phyloP scores from a whole-genome alignment of 2,888 invertebrate species.

The Odiellus spinosus region DNA sequence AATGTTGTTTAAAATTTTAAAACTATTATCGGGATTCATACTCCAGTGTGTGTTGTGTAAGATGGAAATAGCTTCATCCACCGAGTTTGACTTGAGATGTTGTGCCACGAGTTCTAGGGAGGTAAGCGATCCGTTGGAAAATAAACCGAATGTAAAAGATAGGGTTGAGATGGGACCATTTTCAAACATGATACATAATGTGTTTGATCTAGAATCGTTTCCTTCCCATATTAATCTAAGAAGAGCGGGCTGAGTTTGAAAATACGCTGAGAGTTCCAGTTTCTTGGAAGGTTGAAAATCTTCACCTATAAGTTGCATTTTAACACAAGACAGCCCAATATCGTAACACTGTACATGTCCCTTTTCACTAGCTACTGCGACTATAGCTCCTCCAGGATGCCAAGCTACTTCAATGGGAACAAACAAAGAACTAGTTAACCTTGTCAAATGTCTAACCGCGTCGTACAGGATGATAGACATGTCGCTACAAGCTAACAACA shows the following conservation, averaged over 20 bases:
- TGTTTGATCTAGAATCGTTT: slow-evolving; percentile 6
- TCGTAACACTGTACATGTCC: slow-evolving; percentile 62
- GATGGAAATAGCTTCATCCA: slow-evolving; percentile 33
- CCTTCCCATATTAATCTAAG: slow-evolving; percentile 38
- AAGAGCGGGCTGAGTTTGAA: slow-evolving; percentile 41
- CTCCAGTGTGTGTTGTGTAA: no score
- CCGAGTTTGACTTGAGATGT: slow-evolving; percentile 45
- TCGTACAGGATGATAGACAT: slow-evolving; percentile 66
- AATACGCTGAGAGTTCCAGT: slow-evolving; percentile 47
- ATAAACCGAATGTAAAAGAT: slow-evolving; percentile 26
- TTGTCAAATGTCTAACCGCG: slow-evolving; percentile 52
- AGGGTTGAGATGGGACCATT: slow-evolving; percentile 31
- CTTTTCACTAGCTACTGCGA: slow-evolving; percentile 49
- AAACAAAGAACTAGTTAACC: slow-evolving; percentile 58
- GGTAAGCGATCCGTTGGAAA: slow-evolving; percentile 35
- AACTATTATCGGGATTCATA: no score
- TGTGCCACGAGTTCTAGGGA: slow-evolving; percentile 44
- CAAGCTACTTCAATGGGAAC: slow-evolving; percentile 52
- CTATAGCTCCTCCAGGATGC: slow-evolving; percentile 52
- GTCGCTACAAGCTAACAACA: slow-evolving; percentile 68
- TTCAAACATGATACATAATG: slow-evolving; percentile 43
- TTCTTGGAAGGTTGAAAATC: slow-evolving; percentile 44
- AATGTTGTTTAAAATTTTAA: no score
- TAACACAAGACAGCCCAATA: slow-evolving; percentile 47
- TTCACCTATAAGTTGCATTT: slow-evolving; percentile 48